phyloP scores from a whole-genome alignment of 2,888 invertebrate genomes.

The Plemyria rubiginata region DNA sequence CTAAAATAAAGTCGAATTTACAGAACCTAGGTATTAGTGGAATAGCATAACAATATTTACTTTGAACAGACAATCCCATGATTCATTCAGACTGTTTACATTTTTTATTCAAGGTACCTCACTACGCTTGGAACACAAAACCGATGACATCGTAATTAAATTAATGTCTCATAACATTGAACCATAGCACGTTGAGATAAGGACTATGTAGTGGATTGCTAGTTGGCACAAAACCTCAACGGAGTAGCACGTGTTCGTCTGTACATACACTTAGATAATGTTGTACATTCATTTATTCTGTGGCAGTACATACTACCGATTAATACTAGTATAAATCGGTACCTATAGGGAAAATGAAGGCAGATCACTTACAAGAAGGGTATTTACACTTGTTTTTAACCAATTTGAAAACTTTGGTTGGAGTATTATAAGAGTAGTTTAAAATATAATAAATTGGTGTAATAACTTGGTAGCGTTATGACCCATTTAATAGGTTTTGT shows the following conservation, averaged over 20 bases:
- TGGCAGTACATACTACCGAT: background rate
- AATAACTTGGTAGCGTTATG: too few species aligned
- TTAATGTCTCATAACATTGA: slow-evolving; percentile 36
- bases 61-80: slow-evolving; percentile 26
- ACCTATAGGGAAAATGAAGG: background rate
- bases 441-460: too few species aligned
- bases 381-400: too few species aligned
- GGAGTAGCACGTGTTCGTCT: slow-evolving; percentile 8
- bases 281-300: background rate
- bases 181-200: slow-evolving; percentile 43
- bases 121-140: slow-evolving; percentile 61
- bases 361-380: too few species aligned
- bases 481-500: too few species aligned
- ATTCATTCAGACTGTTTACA: slow-evolving; percentile 35
- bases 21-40: too few species aligned
- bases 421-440: too few species aligned
- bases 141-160: slow-evolving; percentile 39
- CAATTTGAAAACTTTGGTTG: too few species aligned
- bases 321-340: background rate
- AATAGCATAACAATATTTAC: too few species aligned
- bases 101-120: slow-evolving; percentile 19
- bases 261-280: background rate
- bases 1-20: too few species aligned
- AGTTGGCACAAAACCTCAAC: slow-evolving; percentile 63
- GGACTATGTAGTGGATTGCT: slow-evolving; percentile 33